Percentiles rank a stretch among this genome's conserved stretches.
These are phyloP conservation scores for Riptortus pedestris DNA, from an alignment of 1,140 invertebrate species.

Conservation along the genomic window DNA sequence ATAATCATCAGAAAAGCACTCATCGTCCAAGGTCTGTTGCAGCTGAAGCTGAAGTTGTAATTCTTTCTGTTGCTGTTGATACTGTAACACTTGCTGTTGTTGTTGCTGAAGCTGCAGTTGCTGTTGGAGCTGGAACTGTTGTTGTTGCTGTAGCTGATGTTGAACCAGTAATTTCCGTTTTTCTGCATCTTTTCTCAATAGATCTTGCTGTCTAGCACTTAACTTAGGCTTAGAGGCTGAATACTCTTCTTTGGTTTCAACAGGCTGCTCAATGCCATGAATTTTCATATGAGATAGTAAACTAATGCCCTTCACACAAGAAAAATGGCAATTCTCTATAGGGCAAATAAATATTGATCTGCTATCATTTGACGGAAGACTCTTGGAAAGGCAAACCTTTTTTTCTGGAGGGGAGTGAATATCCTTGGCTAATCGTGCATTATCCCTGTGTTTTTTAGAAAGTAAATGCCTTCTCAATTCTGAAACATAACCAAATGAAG, in stretches of 20 bases:
- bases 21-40: too few species aligned
- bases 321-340: constrained; percentile 8
- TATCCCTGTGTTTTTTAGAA: not conserved
- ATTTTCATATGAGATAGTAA: not conserved
- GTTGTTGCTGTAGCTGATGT: too few species aligned
- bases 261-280: not conserved
- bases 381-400: too few species aligned
- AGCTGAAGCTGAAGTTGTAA: too few species aligned
- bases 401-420: too few species aligned
- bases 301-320: not conserved
- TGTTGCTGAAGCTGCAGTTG: too few species aligned
- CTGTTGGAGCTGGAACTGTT: too few species aligned
- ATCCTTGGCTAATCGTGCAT: too few species aligned
- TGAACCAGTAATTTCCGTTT: too few species aligned
- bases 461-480: not conserved
- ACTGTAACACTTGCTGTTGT: too few species aligned
- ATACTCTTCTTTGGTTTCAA: not conserved
- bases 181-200: constrained; percentile 1
- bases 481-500: not conserved
- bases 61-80: too few species aligned
- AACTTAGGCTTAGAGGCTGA: not conserved
- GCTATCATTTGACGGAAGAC: not conserved
- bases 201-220: not conserved
- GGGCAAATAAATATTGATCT: not conserved
- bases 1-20: too few species aligned